phyloP scores from a whole-genome alignment of 2,797 vertebrate genomes.

The Cyprinella venusta region DNA sequence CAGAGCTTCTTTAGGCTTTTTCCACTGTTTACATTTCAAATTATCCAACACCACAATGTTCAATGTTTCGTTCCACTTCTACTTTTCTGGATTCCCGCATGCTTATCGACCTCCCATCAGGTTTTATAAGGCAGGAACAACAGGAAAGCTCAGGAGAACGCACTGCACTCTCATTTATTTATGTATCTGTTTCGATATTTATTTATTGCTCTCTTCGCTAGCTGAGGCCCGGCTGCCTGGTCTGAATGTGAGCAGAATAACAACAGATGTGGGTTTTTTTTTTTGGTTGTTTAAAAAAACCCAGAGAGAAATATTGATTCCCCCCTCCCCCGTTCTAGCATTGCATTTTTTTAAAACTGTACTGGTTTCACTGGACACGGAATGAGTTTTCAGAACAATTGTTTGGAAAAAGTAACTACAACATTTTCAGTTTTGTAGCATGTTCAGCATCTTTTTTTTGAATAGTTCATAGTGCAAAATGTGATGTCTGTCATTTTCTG shows the following conservation, averaged over 20 bases:
- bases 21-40: slow-evolving; percentile 15
- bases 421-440: not conserved
- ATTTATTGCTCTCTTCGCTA: slow-evolving; percentile 70
- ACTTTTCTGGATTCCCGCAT: slow-evolving; percentile 60
- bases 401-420: not conserved
- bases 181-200: slow-evolving; percentile 78
- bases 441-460: not conserved
- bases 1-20: slow-evolving; percentile 6
- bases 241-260: slow-evolving; percentile 68
- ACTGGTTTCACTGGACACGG: slow-evolving; percentile 5
- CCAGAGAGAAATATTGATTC: slow-evolving; percentile 44
- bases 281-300: slow-evolving; percentile 54
- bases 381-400: not conserved
- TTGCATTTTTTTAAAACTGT: not conserved
- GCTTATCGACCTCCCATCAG: slow-evolving; percentile 71
- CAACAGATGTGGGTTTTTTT: slow-evolving; percentile 53
- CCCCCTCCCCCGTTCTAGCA: not conserved
- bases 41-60: slow-evolving; percentile 40
- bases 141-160: slow-evolving; percentile 65
- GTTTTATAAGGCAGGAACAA: slow-evolving; percentile 64
- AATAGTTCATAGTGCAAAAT: slow-evolving; percentile 41
- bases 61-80: slow-evolving; percentile 63
- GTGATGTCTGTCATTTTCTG: slow-evolving; percentile 42
- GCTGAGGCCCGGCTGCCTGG: slow-evolving; percentile 62
- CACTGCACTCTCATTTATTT: slow-evolving; percentile 72